A percentile compares a stretch with the other conserved stretches of the same genome.
These are phyloP conservation scores for Dolichotis patagonum DNA, from an alignment of 2,113 vertebrate species.

Conservation along the genomic window DNA sequence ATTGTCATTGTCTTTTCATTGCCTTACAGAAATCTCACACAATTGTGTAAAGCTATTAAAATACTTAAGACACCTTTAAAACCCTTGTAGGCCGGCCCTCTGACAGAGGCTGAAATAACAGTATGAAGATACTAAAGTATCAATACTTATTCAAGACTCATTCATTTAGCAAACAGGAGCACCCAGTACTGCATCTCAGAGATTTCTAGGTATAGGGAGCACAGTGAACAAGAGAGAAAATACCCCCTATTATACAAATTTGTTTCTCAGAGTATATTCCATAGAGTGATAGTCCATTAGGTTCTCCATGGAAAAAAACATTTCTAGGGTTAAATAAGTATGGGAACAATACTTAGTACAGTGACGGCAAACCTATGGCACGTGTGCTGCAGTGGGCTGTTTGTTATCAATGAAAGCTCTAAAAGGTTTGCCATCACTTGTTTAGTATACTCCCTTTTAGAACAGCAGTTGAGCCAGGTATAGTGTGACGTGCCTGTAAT, in stretches of 20 bases:
- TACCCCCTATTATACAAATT: not conserved
- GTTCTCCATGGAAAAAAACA: constrained; percentile 35
- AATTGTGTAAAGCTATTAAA: not conserved
- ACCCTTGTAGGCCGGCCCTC: not conserved
- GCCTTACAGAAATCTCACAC: not conserved
- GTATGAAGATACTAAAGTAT: not conserved
- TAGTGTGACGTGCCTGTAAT: not conserved
- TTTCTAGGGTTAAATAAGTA: constrained; percentile 16
- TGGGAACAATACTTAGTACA: not conserved
- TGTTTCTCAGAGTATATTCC: not conserved
- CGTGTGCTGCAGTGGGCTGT: not conserved
- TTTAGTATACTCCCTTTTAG: not conserved
- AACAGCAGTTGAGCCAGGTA: not conserved
- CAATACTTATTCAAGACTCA: not conserved
- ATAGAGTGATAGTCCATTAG: not conserved
- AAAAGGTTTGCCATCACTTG: not conserved
- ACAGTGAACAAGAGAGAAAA: constrained; percentile 12
- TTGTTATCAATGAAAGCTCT: not conserved
- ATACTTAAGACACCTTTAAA: not conserved
- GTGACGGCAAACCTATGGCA: not conserved
- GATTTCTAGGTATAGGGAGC: not conserved
- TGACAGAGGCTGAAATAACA: not conserved
- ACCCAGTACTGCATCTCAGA: not conserved
- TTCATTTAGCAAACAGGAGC: not conserved
- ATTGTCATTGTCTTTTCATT: not conserved